A percentile compares a stretch with the other conserved stretches of the same genome.
Evolutionary conservation across 2,113 vertebrate species (phyloP).

Genomic region (Podarcis raffonei): DNA sequence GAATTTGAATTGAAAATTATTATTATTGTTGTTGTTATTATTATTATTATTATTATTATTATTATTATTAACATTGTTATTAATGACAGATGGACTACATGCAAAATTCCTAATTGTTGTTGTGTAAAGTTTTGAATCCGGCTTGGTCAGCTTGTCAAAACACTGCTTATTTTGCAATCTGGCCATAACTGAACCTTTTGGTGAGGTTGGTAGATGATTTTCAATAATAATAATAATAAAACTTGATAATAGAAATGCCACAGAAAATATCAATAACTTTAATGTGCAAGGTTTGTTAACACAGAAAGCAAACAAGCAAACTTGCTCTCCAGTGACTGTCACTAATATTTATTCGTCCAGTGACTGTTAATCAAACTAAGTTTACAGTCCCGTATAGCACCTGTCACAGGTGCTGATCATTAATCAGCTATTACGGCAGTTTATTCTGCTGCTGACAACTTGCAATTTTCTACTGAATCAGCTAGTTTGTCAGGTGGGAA

Average conservation of each 20-base stretch:
- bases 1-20: no score
- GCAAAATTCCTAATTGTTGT: conserved; percentile 45
- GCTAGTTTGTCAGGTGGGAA: conserved; percentile 99
- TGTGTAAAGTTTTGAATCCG: conserved; percentile 54
- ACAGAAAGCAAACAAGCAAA: conserved; percentile 76
- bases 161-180: conserved; percentile 60
- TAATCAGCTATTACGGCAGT: conserved; percentile 98
- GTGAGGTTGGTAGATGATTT: conserved; percentile 70
- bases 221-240: conserved; percentile 54
- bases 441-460: conserved; percentile 99
- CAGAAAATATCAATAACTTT: conserved; percentile 83
- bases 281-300: conserved; percentile 78
- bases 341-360: conserved; percentile 86
- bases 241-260: conserved; percentile 51
- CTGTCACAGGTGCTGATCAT: conserved; percentile 99
- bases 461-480: conserved; percentile 98
- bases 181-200: conserved; percentile 54
- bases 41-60: no score
- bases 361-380: conserved; percentile 88
- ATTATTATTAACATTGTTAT: neutral
- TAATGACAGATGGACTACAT: conserved; percentile 44
- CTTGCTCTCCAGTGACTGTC: conserved; percentile 78
- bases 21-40: no score
- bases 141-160: conserved; percentile 73
- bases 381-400: conserved; percentile 85